phyloP scores from a whole-genome alignment of 2,797 vertebrate species.

The Presbytis comata region DNA sequence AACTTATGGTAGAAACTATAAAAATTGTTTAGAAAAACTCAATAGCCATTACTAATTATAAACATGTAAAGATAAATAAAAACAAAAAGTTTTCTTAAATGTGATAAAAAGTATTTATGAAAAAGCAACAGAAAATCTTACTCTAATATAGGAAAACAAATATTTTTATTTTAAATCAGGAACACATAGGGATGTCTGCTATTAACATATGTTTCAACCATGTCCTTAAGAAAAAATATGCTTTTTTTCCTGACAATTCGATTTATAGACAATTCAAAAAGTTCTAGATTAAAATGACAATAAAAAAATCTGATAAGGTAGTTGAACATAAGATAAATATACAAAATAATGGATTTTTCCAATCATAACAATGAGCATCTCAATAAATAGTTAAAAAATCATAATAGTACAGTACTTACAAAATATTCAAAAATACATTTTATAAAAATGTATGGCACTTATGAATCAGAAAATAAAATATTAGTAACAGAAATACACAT shows the following conservation, averaged over 20 bases:
- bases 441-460: background rate
- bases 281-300: background rate
- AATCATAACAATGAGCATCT: background rate
- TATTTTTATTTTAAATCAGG: background rate
- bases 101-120: background rate
- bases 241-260: background rate
- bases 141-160: background rate
- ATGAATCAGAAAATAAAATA: background rate
- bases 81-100: background rate
- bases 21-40: background rate
- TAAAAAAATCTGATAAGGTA: background rate
- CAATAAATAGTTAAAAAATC: background rate
- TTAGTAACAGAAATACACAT: background rate
- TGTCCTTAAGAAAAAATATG: background rate
- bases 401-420: background rate
- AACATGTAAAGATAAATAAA: background rate
- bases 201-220: background rate
- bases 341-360: background rate
- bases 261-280: background rate
- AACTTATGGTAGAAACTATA: background rate
- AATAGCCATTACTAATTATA: background rate
- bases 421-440: background rate
- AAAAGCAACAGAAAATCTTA: background rate
- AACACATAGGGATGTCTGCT: background rate
- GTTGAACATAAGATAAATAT: background rate